These are phyloP conservation scores for Clanis bilineata DNA, from an alignment of 2,888 invertebrate species.

Conservation along the genomic window DNA sequence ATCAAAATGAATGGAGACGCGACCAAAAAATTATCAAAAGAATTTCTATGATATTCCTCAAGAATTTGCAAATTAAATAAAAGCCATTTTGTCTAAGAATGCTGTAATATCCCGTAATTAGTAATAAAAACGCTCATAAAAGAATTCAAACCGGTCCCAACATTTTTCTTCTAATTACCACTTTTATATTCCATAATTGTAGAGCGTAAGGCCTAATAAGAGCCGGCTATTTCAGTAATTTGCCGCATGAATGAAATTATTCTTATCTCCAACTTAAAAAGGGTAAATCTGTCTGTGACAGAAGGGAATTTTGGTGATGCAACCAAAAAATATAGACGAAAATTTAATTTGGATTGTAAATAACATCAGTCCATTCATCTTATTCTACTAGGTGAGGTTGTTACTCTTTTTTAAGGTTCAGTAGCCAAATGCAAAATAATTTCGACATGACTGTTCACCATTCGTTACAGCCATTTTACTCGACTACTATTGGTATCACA, in stretches of 20 bases:
- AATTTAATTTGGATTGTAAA: not conserved
- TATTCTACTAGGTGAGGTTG: too few species aligned
- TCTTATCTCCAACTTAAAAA: constrained; percentile 6
- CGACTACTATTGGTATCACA: too few species aligned
- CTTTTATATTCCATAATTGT: not conserved
- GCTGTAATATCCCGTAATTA: too few species aligned
- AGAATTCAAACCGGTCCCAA: not conserved
- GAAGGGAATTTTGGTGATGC: not conserved
- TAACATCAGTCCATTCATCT: not conserved
- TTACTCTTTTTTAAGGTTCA: too few species aligned
- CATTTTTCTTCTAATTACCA: not conserved
- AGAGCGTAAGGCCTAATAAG: not conserved
- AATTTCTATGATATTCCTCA: too few species aligned
- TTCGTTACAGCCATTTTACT: too few species aligned
- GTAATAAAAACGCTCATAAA: not conserved
- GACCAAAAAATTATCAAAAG: too few species aligned
- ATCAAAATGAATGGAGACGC: too few species aligned
- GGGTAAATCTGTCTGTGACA: constrained; percentile 9
- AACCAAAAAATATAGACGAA: not conserved
- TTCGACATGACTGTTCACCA: too few species aligned
- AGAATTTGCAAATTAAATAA: not conserved
- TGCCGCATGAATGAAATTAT: not conserved
- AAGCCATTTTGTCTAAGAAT: too few species aligned
- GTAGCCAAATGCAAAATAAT: too few species aligned
- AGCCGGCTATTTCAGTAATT: not conserved